Base-by-base conservation (phyloP, 37 sponge, comb jelly and placozoan species). In the Crambe crambe region DNA sequence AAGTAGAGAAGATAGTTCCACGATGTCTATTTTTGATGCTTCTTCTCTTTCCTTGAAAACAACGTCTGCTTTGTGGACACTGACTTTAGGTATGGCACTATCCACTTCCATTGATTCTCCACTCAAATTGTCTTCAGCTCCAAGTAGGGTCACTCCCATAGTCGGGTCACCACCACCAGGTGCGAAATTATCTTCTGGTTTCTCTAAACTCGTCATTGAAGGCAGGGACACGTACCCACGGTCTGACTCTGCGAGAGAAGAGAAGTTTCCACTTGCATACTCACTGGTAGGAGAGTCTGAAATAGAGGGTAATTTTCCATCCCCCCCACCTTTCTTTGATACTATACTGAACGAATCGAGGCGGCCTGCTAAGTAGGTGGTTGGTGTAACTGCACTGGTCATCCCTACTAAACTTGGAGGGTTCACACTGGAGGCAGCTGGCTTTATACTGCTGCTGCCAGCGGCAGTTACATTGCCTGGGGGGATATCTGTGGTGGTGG, bases 201-300 rank as follows among this genome's bases (percentile, higher is more conserved):
- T 39, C 70, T 12, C 42, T 9, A 70, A 42, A 22, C 42, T 70
- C 25, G 41, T 9, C 70, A 70, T 38, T 6, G 42, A 42, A 18
- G 74, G 36, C 74, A 73, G 44, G 56, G 74, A 73, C 15, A 21
- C 56, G 20, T 73, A 73, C 15, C 74, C 74, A 17, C 74, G 35
- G 43, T 62, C 64, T 22, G 64, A 43, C 8, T 75, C 75, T 0
- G 77, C 62, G 30, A 81, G 60, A 58, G 83, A 82, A 34, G 74
- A 35, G 37, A 82, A 82, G 21, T 32, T 64, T n/a, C 81, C 81
- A 59, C 81, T 81, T 0, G 31, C 81, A 61, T 81, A 81, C 47
- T 82, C 75, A 37, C 75, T 66, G 4, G 83, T 65, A 30, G 74
- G 74, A 18, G 83, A 82, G 4, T 73, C 83, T 8, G 22, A 27